Evolutionary conservation across 2,888 invertebrate genomes (phyloP), one percentile per base, ranked within the genome.

Genomic region (Carcina quercana): DNA sequence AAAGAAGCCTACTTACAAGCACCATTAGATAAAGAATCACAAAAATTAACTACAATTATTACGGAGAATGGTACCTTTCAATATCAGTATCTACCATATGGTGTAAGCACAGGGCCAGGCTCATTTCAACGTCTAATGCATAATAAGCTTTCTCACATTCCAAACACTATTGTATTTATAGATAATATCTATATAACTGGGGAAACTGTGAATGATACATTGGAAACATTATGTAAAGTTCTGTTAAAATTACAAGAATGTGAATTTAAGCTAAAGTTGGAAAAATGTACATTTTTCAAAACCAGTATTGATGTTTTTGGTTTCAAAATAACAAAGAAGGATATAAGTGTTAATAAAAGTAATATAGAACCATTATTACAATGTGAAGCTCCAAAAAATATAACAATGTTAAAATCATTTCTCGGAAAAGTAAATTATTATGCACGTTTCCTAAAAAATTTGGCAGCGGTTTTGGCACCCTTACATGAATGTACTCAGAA

Each of bases 61-160:
- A 21, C 21, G 3, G 21, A 21, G 10, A 3, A 3, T 6, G 21
- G 21, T 3, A 21, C 21, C 3, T 21, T 6, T 21, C 6, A 21
- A 21, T 21, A 21, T n/a, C 5, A 6, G 3, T 21, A 21, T 10
- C n/a, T 21, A n/a, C 21, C 21, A 4, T 21, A 21, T 21, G 21
- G 21, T 21, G 21, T 21, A 3, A 21, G 21, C 21, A 7, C 21
- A 21, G 21, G 21, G n/a, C 21, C 21, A 7, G 21, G 21, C 5
- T 21, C 21, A 10, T 21, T 21, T 21, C 21, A 21, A 21, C 21
- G 21, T 21, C 21, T 21, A 21, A n/a, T n/a, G n/a, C n/a, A n/a
- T n/a, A n/a, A n/a, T 3, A 21, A 21, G n/a, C 10, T 21, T 3
- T 6, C 5, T 5, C 3, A 21, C 3, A 21, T 21, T 6, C 21